Base-by-base conservation (phyloP, 2,797 vertebrate species). In the Lacerta agilis region DNA sequence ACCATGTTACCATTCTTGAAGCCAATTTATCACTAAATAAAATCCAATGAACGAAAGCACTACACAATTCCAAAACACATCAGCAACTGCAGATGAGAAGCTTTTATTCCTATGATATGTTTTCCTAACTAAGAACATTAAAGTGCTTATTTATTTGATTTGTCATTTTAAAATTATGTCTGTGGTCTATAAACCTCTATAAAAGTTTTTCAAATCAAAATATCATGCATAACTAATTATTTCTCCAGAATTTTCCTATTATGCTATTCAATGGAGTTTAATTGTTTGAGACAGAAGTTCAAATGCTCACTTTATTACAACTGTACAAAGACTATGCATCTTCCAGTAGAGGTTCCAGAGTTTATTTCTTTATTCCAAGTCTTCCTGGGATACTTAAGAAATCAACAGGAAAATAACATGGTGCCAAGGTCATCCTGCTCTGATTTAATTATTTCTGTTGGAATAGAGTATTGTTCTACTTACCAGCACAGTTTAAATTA, bases 11-110 rank as follows among this genome's bases (percentile, higher is more conserved):
- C 81, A 23, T 0, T 33, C 41, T 58, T 45, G 49, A 92, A 92
- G 86, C 7, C 13, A 91, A 82, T 85, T 90, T 49, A 86, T 85
- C 84, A 89, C 8, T 81, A 73, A 89, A 67, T 3, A 64, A 90
- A 43, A 3, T 45, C 55, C 29, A 82, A 88, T 84, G 83, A 88
- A 72, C 64, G 1, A 86, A 91, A 86, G 38, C 8, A 82, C 86
- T 69, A 41, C 79, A 67, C 90, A 90, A 90, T 13, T 11, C 10
- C 75, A 86, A 90, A 87, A 75, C 13, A 43, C 29, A 66, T 17
- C 69, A 87, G 17, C 5, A 79, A 58, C 15, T 36, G 43, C 80
- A 69, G 29, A 27, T 25, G 25, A 55, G 29, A 87, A 86, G 41
- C 33, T 38, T 38, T 87, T 81, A 43, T 75, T 87, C 72, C 58